Percentiles rank a stretch among this genome's conserved stretches.
phyloP scores from a whole-genome alignment of 2,797 vertebrate species.

The Schizopygopsis malacanthus region DNA sequence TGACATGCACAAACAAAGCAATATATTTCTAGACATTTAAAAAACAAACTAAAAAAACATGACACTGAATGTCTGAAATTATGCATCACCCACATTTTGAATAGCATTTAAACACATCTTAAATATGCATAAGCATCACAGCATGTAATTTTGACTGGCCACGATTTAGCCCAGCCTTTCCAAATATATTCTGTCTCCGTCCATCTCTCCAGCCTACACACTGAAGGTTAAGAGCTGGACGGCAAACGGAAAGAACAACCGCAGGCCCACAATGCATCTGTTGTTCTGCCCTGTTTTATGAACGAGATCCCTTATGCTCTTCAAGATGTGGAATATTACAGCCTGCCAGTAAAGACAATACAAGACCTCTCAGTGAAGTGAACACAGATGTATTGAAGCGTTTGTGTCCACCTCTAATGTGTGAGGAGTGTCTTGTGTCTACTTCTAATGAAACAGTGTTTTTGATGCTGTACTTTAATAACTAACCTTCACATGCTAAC shows the following conservation, averaged over 20 bases:
- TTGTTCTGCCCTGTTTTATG: slow-evolving; percentile 55
- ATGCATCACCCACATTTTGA: neutral
- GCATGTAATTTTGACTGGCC: neutral
- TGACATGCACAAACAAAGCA: slow-evolving; percentile 1
- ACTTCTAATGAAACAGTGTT: neutral
- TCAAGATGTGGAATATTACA: neutral
- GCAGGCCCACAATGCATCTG: slow-evolving; percentile 59
- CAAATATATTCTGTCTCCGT: slow-evolving; percentile 28
- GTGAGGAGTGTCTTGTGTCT: too few relatives aligned
- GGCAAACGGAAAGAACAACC: slow-evolving; percentile 57
- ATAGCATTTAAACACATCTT: slow-evolving; percentile 3
- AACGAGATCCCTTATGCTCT: slow-evolving; percentile 57
- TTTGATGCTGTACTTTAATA: neutral
- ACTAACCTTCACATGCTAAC: neutral
- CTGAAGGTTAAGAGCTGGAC: slow-evolving; percentile 71
- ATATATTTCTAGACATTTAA: neutral
- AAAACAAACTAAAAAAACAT: neutral
- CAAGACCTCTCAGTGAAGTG: neutral
- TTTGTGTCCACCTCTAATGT: neutral
- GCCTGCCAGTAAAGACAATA: slow-evolving; percentile 6
- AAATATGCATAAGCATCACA: slow-evolving; percentile 8
- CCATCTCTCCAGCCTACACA: slow-evolving; percentile 66
- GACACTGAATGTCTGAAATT: neutral
- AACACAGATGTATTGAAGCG: slow-evolving; percentile 5
- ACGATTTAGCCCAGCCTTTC: neutral